Evolutionary conservation across 2,797 vertebrate species (phyloP).

Genomic region (Chromis chromis): DNA sequence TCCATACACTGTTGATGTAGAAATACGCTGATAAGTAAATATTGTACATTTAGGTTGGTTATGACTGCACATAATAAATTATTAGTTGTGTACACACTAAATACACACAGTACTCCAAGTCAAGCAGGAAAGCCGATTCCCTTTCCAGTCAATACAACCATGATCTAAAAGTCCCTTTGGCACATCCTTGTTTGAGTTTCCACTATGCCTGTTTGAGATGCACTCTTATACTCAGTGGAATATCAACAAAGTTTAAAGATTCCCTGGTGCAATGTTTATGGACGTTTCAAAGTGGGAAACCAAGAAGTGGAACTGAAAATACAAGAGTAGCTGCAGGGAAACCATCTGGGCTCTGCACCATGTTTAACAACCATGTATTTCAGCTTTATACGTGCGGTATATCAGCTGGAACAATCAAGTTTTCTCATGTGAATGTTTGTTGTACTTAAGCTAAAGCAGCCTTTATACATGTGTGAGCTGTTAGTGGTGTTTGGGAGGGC

Average conservation of each 20-base stretch:
- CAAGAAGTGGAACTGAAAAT: slow-evolving; percentile 14
- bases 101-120: neutral
- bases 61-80: neutral
- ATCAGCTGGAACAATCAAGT: too few relatives aligned
- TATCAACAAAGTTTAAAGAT: neutral
- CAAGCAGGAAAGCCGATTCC: too few relatives aligned
- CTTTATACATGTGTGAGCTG: neutral
- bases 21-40: neutral
- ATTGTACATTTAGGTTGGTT: neutral
- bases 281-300: neutral
- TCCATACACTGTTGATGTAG: too few relatives aligned
- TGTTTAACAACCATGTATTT: too few relatives aligned
- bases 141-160: fast-evolving
- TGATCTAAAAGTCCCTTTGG: neutral
- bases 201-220: neutral
- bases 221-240: neutral
- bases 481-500: neutral
- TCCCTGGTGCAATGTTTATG: neutral
- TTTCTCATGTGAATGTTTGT: neutral
- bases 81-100: too few relatives aligned
- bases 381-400: too few relatives aligned
- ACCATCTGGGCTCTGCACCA: too few relatives aligned
- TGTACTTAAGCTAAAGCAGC: neutral
- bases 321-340: neutral
- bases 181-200: slow-evolving; percentile 8